Base-by-base conservation (phyloP, 2,888 invertebrate species). In the Pollenia labialis region DNA sequence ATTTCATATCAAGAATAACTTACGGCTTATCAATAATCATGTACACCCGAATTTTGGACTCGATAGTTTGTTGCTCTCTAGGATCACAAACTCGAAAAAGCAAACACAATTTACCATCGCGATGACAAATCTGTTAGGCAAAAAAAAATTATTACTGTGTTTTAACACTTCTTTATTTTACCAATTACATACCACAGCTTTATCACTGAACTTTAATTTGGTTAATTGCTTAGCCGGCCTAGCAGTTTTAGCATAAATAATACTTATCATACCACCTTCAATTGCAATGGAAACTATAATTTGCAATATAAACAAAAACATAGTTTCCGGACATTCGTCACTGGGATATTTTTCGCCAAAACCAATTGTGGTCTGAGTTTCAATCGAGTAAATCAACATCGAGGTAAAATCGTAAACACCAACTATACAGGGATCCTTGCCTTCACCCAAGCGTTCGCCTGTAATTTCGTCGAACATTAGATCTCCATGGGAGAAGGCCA, bases 351-450 rank as follows among this genome's bases (percentile, higher is more conserved):
- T 94, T 18, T 95, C 95, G 1, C 98, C 98, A 91, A 97, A 98
- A 0, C 98, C 98, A 54, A 97, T 97, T 0, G 97, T 95, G 90
- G 95, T 95, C 94, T 97, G 97, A 0, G 97, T 97, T 93, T 98
- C 98, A 85, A 98, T 95, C 58, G 97, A 97, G 94, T 98, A 97
- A 92, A 98, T 95, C 85, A 98, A 95, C 85, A 95, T 94, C 0
- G 95, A 95, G 44, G 95, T 95, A 83, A 96, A 96, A 16, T 94
- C 94, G 0, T 94, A 93, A 0, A 95, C 95, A 0, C 96, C 96
- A 6, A 94, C 94, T 48, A 95, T 94, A 88, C 96, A 96, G 0
- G 93, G 94, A 48, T 90, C 91, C 40, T 87, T 90, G 84, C 95
- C 95, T 86, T 94, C 94, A 58, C 92, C 91, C 85, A 93, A 88